A percentile compares a stretch with the other conserved stretches of the same genome.
phyloP scores from a whole-genome alignment of 2,888 invertebrate species.

The Platypus cylindrus region DNA sequence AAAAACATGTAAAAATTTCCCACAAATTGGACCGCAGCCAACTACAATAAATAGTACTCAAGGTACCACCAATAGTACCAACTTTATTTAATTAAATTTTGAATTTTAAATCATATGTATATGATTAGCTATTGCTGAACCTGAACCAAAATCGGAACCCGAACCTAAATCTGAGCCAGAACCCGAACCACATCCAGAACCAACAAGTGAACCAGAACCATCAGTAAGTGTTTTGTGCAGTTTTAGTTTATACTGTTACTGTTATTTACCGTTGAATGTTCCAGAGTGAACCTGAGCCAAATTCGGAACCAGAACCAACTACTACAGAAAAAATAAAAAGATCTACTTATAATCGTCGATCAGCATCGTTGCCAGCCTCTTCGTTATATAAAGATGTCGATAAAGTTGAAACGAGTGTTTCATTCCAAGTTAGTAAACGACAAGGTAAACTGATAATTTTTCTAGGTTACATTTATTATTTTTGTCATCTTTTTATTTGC shows the following conservation, averaged over 20 bases:
- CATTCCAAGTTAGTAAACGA: conserved; percentile 60
- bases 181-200: conserved; percentile 27
- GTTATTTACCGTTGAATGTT: conserved; percentile 1
- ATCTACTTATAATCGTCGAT: conserved; percentile 29
- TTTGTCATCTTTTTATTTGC: neutral
- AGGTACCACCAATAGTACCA: no score
- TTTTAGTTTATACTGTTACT: neutral
- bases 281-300: conserved; percentile 28
- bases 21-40: conserved; percentile 48
- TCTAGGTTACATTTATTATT: conserved; percentile 2
- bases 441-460: conserved; percentile 33
- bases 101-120: no score
- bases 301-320: conserved; percentile 26
- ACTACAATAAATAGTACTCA: neutral
- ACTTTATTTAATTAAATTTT: no score
- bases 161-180: conserved; percentile 24
- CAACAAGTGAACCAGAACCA: conserved; percentile 30
- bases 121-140: no score
- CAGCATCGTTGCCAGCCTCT: conserved; percentile 24
- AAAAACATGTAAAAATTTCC: conserved; percentile 69
- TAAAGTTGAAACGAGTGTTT: conserved; percentile 63
- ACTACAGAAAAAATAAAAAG: conserved; percentile 27
- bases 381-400: conserved; percentile 37
- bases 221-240: conserved; percentile 2
- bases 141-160: conserved; percentile 27